A percentile compares a stretch with the other conserved stretches of the same genome.
phyloP scores from a whole-genome alignment of 2,797 vertebrate species.

The Ciconia nigra region DNA sequence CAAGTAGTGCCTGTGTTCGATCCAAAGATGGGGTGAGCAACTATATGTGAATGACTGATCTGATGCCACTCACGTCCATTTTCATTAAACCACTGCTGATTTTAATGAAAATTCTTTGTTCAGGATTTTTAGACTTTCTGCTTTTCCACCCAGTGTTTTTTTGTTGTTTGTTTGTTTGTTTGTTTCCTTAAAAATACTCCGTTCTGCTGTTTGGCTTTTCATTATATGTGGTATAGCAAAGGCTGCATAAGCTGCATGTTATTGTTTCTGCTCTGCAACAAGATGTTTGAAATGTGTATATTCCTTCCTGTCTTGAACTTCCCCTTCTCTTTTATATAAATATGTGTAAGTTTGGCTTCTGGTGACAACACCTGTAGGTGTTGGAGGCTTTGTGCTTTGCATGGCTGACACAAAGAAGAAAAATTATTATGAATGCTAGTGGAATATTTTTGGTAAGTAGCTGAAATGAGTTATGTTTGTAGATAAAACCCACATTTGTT shows the following conservation, averaged over 20 bases:
- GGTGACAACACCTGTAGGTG: background rate
- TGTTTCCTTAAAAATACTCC: background rate
- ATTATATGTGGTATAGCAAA: background rate
- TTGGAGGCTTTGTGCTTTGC: slow-evolving; percentile 1
- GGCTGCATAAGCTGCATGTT: background rate
- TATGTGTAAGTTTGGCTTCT: slow-evolving; percentile 9
- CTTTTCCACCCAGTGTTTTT: background rate
- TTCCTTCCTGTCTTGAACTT: slow-evolving; percentile 23
- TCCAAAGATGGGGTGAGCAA: background rate
- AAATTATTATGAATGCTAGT: background rate
- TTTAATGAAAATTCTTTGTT: background rate
- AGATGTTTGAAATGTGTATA: slow-evolving; percentile 7
- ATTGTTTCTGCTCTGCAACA: background rate
- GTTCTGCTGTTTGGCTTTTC: background rate
- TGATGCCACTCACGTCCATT: background rate
- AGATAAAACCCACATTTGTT: background rate
- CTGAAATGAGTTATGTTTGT: background rate
- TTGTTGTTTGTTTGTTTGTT: background rate
- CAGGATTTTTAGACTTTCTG: background rate
- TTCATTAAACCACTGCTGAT: background rate
- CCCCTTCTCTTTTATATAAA: background rate
- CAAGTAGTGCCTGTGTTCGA: background rate
- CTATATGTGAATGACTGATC: accelerated
- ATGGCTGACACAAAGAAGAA: background rate
- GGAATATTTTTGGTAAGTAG: background rate